phyloP scores from a whole-genome alignment of 1,140 invertebrate species.

The Laupala kohalensis region DNA sequence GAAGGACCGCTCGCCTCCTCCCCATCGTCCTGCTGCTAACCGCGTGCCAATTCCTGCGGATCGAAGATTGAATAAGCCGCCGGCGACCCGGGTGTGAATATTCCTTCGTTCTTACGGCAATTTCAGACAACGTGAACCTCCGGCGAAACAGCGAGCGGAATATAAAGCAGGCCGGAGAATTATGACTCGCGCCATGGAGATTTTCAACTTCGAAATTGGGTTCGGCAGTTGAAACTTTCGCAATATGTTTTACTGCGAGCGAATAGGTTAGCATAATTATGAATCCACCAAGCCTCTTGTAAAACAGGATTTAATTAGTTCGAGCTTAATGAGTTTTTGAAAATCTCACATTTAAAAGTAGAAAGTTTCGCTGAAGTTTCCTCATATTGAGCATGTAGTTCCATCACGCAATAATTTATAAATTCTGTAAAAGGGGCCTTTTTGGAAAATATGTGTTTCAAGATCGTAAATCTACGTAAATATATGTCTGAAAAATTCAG shows the following conservation, averaged over 20 bases:
- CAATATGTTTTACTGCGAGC: not conserved
- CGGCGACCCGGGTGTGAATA: not conserved
- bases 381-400: too few relatives aligned
- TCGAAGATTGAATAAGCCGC: not conserved
- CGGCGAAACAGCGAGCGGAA: not conserved
- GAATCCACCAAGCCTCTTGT: not conserved
- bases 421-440: too few relatives aligned
- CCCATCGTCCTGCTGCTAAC: too few relatives aligned
- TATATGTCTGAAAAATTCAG: too few relatives aligned
- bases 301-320: not conserved
- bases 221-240: not conserved
- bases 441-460: too few relatives aligned
- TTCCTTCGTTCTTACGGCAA: not conserved
- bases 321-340: not conserved
- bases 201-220: not conserved
- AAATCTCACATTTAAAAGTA: too few relatives aligned
- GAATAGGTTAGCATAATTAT: not conserved
- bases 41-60: too few relatives aligned
- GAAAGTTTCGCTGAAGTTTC: too few relatives aligned
- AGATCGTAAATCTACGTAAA: too few relatives aligned
- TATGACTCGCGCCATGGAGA: not conserved
- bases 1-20: too few relatives aligned
- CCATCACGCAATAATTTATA: too few relatives aligned
- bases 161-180: not conserved
- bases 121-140: not conserved